Evolutionary conservation across 2,113 vertebrate genomes (phyloP).

Genomic region (Cichladusa arquata): DNA sequence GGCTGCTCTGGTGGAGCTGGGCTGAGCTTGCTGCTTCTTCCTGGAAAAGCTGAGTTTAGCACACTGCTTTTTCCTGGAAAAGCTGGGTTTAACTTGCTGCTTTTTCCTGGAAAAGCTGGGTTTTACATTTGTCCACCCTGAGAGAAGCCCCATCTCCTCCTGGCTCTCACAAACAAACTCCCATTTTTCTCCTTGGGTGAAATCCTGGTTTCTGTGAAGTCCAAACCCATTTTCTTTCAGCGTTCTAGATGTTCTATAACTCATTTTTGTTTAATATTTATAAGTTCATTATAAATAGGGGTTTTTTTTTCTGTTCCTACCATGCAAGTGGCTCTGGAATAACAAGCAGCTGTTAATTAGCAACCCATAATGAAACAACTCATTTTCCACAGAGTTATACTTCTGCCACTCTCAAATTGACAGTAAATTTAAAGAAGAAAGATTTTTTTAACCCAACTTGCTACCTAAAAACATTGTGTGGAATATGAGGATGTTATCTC

Average conservation of each 20-base stretch:
- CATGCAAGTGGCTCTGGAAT: not conserved
- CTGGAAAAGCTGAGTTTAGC: not conserved
- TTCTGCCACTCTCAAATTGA: not conserved
- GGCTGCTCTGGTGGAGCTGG: not conserved
- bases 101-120: not conserved
- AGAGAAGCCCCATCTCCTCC: not conserved
- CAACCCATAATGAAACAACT: not conserved
- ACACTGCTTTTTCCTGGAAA: too few relatives aligned
- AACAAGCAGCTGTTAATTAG: not conserved
- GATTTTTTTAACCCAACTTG: not conserved
- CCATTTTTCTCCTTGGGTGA: not conserved
- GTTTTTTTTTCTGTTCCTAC: not conserved
- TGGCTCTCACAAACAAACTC: not conserved
- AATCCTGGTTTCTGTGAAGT: not conserved
- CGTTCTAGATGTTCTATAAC: not conserved
- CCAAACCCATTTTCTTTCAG: not conserved
- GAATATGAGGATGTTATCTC: not conserved
- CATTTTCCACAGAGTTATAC: not conserved
- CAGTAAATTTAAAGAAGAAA: not conserved
- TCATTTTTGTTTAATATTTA: not conserved
- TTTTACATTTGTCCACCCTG: rapidly evolving
- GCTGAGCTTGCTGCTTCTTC: rapidly evolving
- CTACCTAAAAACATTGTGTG: not conserved
- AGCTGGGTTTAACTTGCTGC: not conserved
- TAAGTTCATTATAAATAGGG: not conserved